Conservation (phyloP, 2,888 invertebrate genomes). For the Diarsia dahlii region DNA sequence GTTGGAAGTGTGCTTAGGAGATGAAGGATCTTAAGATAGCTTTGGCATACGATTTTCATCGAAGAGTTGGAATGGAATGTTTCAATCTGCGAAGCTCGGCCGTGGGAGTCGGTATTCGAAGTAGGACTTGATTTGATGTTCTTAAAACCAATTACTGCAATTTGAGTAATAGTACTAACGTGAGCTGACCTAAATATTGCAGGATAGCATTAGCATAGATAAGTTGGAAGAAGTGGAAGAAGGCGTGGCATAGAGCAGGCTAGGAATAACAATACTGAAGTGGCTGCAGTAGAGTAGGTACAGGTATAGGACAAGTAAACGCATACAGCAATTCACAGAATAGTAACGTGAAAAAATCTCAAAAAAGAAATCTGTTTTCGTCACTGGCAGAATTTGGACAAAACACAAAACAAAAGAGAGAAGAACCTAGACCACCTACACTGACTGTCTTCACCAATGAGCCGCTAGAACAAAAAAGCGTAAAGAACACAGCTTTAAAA, state of each 20-base stretch:
- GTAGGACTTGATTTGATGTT: not conserved
- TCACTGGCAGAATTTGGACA: not conserved
- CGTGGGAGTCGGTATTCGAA: slow-evolving; percentile 6
- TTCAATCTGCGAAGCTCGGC: not conserved
- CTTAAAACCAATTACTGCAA: not conserved
- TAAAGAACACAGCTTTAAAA: slow-evolving; percentile 39
- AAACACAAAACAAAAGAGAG: not conserved
- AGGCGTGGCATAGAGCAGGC: not conserved
- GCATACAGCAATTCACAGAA: not conserved
- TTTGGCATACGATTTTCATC: not conserved
- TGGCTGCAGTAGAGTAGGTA: not conserved
- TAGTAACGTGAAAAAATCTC: not conserved
- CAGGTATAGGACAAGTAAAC: not conserved
- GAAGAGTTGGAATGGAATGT: not conserved
- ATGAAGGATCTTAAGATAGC: slow-evolving; percentile 19
- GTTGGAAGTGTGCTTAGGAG: slow-evolving; percentile 17
- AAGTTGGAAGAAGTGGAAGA: not conserved
- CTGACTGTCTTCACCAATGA: not conserved
- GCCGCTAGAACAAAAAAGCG: slow-evolving; percentile 29
- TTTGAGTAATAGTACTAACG: not conserved
- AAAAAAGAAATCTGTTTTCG: not conserved
- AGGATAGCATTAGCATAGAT: not conserved
- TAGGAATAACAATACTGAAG: not conserved
- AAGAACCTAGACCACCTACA: slow-evolving; percentile 22
- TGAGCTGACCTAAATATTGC: not conserved